Conservation (phyloP, 2,113 vertebrate species). For the Hippocampus guttulatus region DNA sequence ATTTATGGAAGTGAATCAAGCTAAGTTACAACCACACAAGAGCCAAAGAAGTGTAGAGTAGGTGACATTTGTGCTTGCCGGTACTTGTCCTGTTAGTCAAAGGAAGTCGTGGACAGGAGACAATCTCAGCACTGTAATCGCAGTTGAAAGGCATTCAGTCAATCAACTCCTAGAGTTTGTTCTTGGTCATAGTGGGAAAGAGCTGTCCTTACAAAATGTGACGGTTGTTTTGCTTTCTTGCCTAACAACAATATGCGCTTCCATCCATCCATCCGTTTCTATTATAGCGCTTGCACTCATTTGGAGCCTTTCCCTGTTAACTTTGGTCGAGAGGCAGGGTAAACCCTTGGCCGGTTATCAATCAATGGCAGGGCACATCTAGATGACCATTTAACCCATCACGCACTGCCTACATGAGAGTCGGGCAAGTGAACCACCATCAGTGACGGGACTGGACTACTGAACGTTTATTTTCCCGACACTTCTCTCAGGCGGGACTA, state of each 20-base stretch:
- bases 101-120: slow-evolving; percentile 41
- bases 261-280: not conserved
- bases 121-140: slow-evolving; percentile 46
- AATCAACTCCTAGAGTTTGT: not conserved
- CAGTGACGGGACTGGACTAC: not conserved
- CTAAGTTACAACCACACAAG: slow-evolving; percentile 21
- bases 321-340: no score
- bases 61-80: slow-evolving; percentile 35
- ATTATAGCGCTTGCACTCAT: no score
- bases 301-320: not conserved
- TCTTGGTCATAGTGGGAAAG: not conserved
- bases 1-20: not conserved
- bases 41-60: slow-evolving; percentile 32
- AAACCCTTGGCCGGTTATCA: not conserved
- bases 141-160: slow-evolving; percentile 33
- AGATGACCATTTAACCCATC: not conserved
- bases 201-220: not conserved
- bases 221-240: no score
- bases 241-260: no score
- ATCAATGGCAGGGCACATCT: not conserved
- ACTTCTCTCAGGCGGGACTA: not conserved
- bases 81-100: slow-evolving; percentile 47
- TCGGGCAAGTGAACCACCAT: not conserved
- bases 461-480: not conserved
- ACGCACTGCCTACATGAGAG: not conserved